These are phyloP conservation scores for Sebastes kiyomatsui DNA, from an alignment of 2,797 vertebrate species.

Conservation along the genomic window DNA sequence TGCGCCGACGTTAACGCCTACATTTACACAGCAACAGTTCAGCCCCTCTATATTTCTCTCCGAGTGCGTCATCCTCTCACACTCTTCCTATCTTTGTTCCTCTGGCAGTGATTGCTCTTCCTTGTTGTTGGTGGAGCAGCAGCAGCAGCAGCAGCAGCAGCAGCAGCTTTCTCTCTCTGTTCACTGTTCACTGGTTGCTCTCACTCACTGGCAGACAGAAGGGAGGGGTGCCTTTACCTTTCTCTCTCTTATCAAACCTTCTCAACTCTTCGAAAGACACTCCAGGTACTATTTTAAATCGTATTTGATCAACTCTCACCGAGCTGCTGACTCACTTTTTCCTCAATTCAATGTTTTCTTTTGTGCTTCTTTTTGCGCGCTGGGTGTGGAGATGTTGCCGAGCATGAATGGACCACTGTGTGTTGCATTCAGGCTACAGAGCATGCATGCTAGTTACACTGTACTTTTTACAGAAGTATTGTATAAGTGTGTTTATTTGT, in stretches of 20 bases:
- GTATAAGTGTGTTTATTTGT: neutral
- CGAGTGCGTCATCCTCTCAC: neutral
- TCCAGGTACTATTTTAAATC: conserved; percentile 33
- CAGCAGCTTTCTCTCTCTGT: too few relatives aligned
- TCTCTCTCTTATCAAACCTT: neutral
- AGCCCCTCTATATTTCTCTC: neutral
- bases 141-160: too few relatives aligned
- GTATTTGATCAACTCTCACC: accelerated
- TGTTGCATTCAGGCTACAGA: neutral
- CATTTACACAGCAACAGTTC: neutral
- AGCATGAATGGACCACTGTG: conserved; percentile 44
- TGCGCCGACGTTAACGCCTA: neutral
- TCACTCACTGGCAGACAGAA: neutral
- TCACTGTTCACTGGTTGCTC: neutral
- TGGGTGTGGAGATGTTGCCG: conserved; percentile 10
- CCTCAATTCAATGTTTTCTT: accelerated
- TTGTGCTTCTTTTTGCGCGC: neutral
- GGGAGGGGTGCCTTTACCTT: conserved; percentile 1
- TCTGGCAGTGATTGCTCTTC: neutral
- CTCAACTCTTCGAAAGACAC: neutral
- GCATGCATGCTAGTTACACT: too few relatives aligned
- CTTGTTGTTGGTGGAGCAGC: neutral
- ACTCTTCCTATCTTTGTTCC: neutral
- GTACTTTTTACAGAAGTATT: too few relatives aligned
- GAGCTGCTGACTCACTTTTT: neutral